Evolutionary conservation across 2,113 vertebrate genomes (phyloP).

Genomic region (Mustela nigripes): DNA sequence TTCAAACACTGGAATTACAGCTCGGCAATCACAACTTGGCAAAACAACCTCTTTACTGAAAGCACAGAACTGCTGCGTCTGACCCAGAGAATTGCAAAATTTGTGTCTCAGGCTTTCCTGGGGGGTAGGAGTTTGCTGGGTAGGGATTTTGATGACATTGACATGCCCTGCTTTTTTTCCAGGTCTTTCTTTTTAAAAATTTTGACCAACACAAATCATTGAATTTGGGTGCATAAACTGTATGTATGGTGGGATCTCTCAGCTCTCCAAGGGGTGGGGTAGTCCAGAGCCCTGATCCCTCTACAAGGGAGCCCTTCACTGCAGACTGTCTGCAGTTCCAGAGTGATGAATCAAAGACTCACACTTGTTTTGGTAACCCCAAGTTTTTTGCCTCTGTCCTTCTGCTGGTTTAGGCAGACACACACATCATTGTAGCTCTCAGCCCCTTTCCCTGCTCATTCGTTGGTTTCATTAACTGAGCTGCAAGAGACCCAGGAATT

Average conservation of each 20-base stretch:
- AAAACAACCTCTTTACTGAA: not conserved
- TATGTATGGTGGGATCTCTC: not conserved
- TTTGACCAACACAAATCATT: not conserved
- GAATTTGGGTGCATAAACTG: not conserved
- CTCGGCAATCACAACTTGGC: not conserved
- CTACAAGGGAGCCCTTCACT: not conserved
- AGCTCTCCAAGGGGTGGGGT: not conserved
- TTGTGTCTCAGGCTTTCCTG: not conserved
- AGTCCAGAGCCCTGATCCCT: not conserved
- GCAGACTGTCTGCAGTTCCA: too few species aligned
- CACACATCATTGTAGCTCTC: not conserved
- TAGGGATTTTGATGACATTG: not conserved
- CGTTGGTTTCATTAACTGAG: not conserved
- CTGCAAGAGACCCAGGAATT: not conserved
- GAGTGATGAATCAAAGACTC: not conserved
- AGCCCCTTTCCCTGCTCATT: not conserved
- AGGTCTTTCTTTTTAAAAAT: not conserved
- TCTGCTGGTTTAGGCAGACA: not conserved
- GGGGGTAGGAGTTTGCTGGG: not conserved
- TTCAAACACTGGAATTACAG: not conserved
- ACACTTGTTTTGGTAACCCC: not conserved
- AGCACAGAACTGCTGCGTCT: rapidly evolving
- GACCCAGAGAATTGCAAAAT: not conserved
- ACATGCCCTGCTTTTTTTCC: not conserved
- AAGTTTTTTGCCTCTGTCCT: not conserved